phyloP scores from a whole-genome alignment of 2,797 vertebrate genomes.

The Epinephelus malabaricus region DNA sequence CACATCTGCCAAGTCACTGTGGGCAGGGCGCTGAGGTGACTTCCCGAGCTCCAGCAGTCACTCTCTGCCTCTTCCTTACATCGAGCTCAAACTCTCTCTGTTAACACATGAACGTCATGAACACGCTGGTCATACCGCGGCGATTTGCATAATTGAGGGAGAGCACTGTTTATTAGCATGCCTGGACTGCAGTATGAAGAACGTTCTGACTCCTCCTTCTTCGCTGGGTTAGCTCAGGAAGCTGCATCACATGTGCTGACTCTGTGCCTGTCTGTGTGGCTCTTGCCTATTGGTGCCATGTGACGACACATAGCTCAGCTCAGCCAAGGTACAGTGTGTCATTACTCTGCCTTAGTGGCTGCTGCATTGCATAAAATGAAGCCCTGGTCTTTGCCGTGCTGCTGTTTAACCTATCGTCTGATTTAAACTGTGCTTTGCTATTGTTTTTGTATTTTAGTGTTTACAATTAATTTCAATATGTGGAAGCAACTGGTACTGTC shows the following conservation, averaged over 20 bases:
- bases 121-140: neutral
- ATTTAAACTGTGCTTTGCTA: neutral
- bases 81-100: neutral
- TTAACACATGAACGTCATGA: neutral
- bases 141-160: neutral
- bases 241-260: constrained; percentile 49
- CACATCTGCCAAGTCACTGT: constrained; percentile 84
- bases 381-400: neutral
- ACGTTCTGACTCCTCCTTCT: neutral
- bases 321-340: constrained; percentile 22
- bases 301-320: constrained; percentile 29
- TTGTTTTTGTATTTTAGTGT: neutral
- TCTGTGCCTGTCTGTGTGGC: constrained; percentile 14
- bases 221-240: neutral
- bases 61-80: constrained; percentile 13
- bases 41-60: constrained; percentile 45
- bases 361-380: constrained; percentile 2
- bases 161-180: neutral
- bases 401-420: neutral
- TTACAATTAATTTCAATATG: neutral
- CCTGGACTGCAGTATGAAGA: neutral
- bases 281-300: constrained; percentile 26
- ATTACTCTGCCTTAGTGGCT: constrained; percentile 5
- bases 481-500: neutral
- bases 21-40: constrained; percentile 74